A percentile compares a stretch with the other conserved stretches of the same genome.
phyloP scores from a whole-genome alignment of 2,888 invertebrate species.

The Fissipunctia ypsillon region DNA sequence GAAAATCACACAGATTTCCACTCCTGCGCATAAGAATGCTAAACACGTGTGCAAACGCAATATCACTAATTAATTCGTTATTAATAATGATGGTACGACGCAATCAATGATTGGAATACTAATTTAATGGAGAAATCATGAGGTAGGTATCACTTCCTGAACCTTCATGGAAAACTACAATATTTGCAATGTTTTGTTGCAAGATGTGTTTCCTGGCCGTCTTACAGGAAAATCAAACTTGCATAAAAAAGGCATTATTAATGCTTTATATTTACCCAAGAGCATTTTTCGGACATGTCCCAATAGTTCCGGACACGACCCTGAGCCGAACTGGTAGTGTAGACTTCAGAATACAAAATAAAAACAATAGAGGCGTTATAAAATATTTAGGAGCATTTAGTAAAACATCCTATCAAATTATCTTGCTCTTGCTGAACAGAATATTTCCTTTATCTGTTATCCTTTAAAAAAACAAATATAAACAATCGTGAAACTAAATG shows the following conservation, averaged over 20 bases:
- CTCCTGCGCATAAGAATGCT: slow-evolving; percentile 43
- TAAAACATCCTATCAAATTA: no score
- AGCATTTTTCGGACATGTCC: no score
- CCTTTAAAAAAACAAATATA: no score
- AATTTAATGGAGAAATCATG: slow-evolving; percentile 28
- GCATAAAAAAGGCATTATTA: neutral
- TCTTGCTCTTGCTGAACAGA: no score
- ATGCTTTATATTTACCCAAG: no score
- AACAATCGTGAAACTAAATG: no score
- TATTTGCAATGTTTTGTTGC: slow-evolving; percentile 14
- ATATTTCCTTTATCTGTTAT: no score
- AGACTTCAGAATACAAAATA: no score
- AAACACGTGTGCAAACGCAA: slow-evolving; percentile 43
- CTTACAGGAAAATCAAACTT: neutral
- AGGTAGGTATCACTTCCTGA: slow-evolving; percentile 10
- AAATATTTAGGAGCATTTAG: no score
- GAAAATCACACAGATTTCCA: slow-evolving; percentile 50
- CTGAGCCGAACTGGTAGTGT: no score
- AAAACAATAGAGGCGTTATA: no score
- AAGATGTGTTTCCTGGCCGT: slow-evolving; percentile 11
- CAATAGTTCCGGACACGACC: no score
- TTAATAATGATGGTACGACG: slow-evolving; percentile 27
- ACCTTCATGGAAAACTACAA: neutral
- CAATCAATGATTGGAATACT: slow-evolving; percentile 35
- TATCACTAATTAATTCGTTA: slow-evolving; percentile 30